Evolutionary conservation across 2,797 vertebrate genomes (phyloP), one percentile per base, ranked within the genome.

Genomic region (Sebastes jordani): DNA sequence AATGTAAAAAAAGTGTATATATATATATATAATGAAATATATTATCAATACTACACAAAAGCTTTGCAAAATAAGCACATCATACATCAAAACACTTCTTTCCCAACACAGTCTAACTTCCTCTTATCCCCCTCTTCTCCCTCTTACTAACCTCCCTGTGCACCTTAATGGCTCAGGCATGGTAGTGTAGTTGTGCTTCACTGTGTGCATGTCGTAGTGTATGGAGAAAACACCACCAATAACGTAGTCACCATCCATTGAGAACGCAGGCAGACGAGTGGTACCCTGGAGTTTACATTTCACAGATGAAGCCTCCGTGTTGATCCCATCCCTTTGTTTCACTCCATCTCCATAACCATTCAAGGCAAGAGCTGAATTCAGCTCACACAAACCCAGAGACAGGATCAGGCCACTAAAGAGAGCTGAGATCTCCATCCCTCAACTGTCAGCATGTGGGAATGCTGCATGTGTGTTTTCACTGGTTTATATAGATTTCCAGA

Each of bases 201-300:
- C 62, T 22, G 77, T 82, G 22, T 83, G 42, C 60, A 78, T 82
- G 22, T 86, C 64, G 71, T 76, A 20, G 25, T 93, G 92, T 7
- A 94, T 87, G 11, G 90, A 86, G 36, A 94, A 94, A 66, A 89
- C 81, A 8, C 91, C 34, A 4, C 91, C 92, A 27, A 92, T 83
- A 32, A 91, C 4, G 30, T 83, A 92, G 71, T 92, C 89, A 68
- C 92, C 90, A 25, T 85, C 79, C 76, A 74, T 54, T 18, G 84
- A 80, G 22, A 91, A 89, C 0, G 42, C 79, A 36, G 90, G 81
- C 3, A 11, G 73, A n/a, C 29, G 62, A 63, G 73, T 34, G 2
- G 58, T 34, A 42, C 81, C 83, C 34, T 78, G 86, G 7, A 85
- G 78, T 27, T 20, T 67, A 67, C 91, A 92, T 58, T 23, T 71